Evolutionary conservation across 1,140 invertebrate genomes (phyloP), one percentile per base, ranked within the genome.

Genomic region (Leptestheria dahalacensis): DNA sequence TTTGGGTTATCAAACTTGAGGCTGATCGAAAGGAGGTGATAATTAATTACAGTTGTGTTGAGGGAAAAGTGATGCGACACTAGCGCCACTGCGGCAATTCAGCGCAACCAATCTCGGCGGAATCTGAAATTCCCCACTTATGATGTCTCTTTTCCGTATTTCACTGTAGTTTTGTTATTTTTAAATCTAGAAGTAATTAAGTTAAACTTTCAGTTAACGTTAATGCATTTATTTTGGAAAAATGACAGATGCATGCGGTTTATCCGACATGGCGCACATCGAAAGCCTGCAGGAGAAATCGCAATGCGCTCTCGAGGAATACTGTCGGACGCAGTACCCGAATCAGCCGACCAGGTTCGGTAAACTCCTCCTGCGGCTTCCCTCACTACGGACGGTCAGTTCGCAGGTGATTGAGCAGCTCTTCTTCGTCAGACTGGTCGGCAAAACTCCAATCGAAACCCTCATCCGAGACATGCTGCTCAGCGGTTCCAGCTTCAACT

Each of bases 391-490:
- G 65, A 94, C 90, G 51, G 91, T 97, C 63, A 88, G 83, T 70
- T 88, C 88, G 29, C 86, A 89, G 74, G 91, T 97, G 62, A 96
- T 97, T 70, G 92, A 97, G 73, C 91, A 96, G 74, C 79, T 97
- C 63, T 97, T 97, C 80, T 97, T 97, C 78, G 91, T 96, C 46
- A 79, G 92, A 61, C 78, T 96, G 68, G 91, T 95, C 60, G 92
- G 91, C 52, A 96, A 96, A 75, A 96, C 91, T 12, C 91, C 91
- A 49, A 97, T 97, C 66, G 92, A 96, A 74, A 96, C 91, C n/a
- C 78, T 96, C 47, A 96, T 97, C 62, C 79, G 91, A 67, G 92
- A 97, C 73, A 95, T 96, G 91, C 75, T 97, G 59, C 73, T 96
- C n/a, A 91, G 88, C 66, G 88, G 68, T 10, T 83, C 87, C 78